phyloP scores from a whole-genome alignment of 1,140 invertebrate genomes.

The Hypsibius dujardini region DNA sequence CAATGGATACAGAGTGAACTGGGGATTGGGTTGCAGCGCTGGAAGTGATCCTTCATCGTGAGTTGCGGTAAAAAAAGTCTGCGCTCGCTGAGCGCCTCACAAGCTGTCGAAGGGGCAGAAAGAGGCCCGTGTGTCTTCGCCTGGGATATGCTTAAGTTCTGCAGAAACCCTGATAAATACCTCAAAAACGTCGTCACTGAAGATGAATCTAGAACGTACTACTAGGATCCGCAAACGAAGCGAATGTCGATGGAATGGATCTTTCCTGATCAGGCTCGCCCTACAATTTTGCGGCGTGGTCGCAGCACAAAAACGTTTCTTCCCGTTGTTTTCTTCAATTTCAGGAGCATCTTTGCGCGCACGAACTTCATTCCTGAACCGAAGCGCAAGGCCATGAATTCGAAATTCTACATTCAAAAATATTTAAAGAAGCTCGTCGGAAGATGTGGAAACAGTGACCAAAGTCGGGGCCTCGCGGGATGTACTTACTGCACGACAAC shows the following conservation, averaged over 20 bases:
- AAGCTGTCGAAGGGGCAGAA: not conserved
- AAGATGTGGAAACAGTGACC: not conserved
- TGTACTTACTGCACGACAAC: not conserved
- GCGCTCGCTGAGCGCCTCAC: not conserved
- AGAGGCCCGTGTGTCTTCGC: not conserved
- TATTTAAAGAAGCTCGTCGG: not conserved
- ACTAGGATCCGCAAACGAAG: constrained; percentile 1
- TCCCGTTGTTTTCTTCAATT: not conserved
- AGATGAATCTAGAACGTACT: not conserved
- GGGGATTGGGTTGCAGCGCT: too few relatives aligned
- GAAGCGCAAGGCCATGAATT: not conserved
- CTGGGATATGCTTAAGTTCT: not conserved
- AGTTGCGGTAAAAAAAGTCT: too few relatives aligned
- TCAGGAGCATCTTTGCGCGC: not conserved
- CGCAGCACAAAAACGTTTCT: not conserved
- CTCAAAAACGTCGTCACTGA: not conserved
- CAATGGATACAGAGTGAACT: too few relatives aligned
- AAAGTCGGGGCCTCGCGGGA: not conserved
- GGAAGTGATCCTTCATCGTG: too few relatives aligned
- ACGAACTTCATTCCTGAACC: not conserved
- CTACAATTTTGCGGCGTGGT: not conserved
- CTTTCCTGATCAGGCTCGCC: not conserved
- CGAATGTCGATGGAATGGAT: not conserved
- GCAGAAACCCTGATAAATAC: not conserved
- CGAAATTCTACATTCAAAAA: constrained; percentile 2